These are phyloP conservation scores for Taenioides sp. DNA, from an alignment of 2,797 vertebrate genomes.

Conservation along the genomic window DNA sequence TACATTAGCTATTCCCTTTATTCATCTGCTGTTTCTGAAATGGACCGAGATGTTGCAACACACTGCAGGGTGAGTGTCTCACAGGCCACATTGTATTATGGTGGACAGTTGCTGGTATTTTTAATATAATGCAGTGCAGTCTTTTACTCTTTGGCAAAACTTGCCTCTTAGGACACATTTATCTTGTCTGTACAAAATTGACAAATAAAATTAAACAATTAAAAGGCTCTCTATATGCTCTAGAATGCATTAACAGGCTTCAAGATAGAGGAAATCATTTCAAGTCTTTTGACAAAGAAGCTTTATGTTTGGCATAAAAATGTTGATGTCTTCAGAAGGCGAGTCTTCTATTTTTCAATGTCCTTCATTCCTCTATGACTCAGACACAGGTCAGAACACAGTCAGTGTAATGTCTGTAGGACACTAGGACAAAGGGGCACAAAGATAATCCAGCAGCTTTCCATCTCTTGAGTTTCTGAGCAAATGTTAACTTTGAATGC, in stretches of 20 bases:
- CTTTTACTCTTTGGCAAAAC: conserved; percentile 92
- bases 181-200: conserved; percentile 51
- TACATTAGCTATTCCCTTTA: conserved; percentile 31
- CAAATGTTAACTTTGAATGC: conserved; percentile 48
- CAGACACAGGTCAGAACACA: conserved; percentile 7
- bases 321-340: conserved; percentile 60
- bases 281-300: conserved; percentile 66
- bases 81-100: conserved; percentile 52
- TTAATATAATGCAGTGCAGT: conserved; percentile 71
- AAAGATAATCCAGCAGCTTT: conserved; percentile 28
- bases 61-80: conserved; percentile 50
- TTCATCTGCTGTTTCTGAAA: conserved; percentile 52
- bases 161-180: conserved; percentile 83
- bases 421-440: conserved; percentile 19
- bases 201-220: conserved; percentile 50
- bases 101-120: conserved; percentile 85
- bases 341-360: conserved; percentile 37
- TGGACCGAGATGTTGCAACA: conserved; percentile 39
- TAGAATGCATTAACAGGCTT: conserved; percentile 77
- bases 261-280: conserved; percentile 63
- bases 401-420: conserved; percentile 4
- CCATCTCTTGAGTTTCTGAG: conserved; percentile 13
- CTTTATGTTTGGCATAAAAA: conserved; percentile 65
- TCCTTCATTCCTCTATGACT: conserved; percentile 25
- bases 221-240: conserved; percentile 65